These are phyloP conservation scores for Phaenicophaeus curvirostris DNA, from an alignment of 2,797 vertebrate genomes.

Conservation along the genomic window DNA sequence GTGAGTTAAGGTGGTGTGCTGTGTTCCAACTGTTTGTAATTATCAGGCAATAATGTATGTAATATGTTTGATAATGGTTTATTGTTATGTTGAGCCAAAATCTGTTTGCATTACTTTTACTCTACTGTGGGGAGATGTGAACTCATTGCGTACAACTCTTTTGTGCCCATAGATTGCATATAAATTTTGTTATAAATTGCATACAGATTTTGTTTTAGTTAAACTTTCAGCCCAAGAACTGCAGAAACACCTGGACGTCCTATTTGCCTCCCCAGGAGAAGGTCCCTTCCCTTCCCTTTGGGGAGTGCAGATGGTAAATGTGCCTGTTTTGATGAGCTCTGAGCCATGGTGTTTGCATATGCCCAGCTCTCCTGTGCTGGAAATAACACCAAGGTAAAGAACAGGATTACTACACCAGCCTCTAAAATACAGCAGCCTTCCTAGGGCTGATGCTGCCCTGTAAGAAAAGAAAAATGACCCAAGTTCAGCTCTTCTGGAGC, in stretches of 20 bases:
- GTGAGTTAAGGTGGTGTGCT: not conserved
- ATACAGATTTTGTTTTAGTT: not conserved
- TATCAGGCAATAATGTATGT: not conserved
- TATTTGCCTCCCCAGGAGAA: not conserved
- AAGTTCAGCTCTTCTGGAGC: not conserved
- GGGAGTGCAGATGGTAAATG: accelerated
- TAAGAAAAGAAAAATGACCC: not conserved
- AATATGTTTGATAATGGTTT: not conserved
- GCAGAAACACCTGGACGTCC: not conserved
- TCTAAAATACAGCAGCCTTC: not conserved
- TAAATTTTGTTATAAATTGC: too few relatives aligned
- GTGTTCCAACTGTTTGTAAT: not conserved
- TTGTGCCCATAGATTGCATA: accelerated
- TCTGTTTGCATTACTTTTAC: accelerated
- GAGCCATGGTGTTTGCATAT: accelerated
- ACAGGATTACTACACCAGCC: not conserved
- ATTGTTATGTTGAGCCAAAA: not conserved
- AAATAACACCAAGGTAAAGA: not conserved
- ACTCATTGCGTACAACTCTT: not conserved
- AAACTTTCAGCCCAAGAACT: not conserved
- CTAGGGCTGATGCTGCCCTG: not conserved
- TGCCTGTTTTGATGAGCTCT: not conserved
- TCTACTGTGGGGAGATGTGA: not conserved
- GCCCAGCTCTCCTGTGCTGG: not conserved
- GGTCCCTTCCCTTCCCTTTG: not conserved